A percentile compares a stretch with the other conserved stretches of the same genome.
Conservation (phyloP, 2,113 vertebrate genomes). For the Proteles cristata region DNA sequence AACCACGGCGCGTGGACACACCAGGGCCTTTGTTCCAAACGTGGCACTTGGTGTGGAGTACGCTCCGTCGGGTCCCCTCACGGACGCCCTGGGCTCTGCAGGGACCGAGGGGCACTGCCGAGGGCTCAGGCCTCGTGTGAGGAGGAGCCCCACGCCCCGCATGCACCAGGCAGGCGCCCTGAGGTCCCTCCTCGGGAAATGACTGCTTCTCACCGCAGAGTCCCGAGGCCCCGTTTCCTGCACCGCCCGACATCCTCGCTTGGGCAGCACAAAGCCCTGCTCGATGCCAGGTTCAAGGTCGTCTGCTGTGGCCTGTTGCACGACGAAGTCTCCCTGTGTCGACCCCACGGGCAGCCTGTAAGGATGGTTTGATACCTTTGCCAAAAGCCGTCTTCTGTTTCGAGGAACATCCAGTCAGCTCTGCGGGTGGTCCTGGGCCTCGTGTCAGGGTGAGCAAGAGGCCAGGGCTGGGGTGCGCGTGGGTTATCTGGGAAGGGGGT, state of each 20-base stretch:
- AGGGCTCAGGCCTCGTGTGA: background rate
- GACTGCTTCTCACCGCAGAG: background rate
- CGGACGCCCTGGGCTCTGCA: background rate
- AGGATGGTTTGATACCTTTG: background rate
- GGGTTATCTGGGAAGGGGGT: too few relatives aligned
- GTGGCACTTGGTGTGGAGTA: background rate
- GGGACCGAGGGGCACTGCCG: background rate
- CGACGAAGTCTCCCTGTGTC: too few relatives aligned
- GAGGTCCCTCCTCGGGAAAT: background rate
- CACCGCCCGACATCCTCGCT: rapidly evolving
- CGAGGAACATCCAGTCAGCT: background rate
- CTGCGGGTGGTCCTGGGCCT: too few relatives aligned
- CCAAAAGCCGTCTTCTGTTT: background rate
- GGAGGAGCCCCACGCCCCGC: background rate
- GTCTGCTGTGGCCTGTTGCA: too few relatives aligned
- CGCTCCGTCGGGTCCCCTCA: background rate
- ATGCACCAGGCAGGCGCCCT: too few relatives aligned
- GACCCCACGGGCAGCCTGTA: rapidly evolving
- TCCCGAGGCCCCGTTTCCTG: background rate
- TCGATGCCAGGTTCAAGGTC: rapidly evolving
- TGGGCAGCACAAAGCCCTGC: background rate
- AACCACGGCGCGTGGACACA: rapidly evolving
- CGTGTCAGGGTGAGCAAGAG: too few relatives aligned
- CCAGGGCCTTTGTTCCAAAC: background rate
- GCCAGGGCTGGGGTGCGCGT: too few relatives aligned